A percentile compares a stretch with the other conserved stretches of the same genome.
Conservation (phyloP, 2,113 vertebrate genomes). For the Callochromis pleurospilus region DNA sequence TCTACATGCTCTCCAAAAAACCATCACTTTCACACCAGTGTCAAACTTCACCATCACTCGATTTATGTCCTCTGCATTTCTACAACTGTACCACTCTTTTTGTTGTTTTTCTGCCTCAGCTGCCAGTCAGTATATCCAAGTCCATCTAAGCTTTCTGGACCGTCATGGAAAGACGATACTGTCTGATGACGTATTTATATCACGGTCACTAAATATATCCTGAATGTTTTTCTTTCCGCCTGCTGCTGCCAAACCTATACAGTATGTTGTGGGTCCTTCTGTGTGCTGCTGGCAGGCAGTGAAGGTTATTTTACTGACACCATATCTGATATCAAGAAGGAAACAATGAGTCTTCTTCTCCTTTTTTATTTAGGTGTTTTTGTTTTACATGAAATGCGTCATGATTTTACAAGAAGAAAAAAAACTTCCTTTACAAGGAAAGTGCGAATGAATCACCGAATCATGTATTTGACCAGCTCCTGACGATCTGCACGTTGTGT, state of each 20-base stretch:
- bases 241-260: slow-evolving; percentile 6
- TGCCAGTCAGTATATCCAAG: background rate
- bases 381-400: background rate
- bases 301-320: background rate
- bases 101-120: slow-evolving; percentile 4
- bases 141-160: background rate
- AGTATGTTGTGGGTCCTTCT: background rate
- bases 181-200: background rate
- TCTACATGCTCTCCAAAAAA: background rate
- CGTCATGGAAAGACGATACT: slow-evolving; percentile 39
- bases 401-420: background rate
- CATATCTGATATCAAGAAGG: background rate
- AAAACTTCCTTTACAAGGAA: background rate
- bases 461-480: background rate
- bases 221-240: background rate
- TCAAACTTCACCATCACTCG: background rate
- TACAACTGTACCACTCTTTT: background rate
- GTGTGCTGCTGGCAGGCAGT: background rate
- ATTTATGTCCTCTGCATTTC: background rate
- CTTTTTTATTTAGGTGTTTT: background rate
- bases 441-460: background rate
- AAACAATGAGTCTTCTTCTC: background rate
- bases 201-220: slow-evolving; percentile 44
- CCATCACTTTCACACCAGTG: background rate
- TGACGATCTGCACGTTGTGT: background rate